Percentiles rank a stretch among this genome's conserved stretches.
phyloP scores from a whole-genome alignment of 53 echinoderm and acorn worm species.

The Temnopleurus reevesii region DNA sequence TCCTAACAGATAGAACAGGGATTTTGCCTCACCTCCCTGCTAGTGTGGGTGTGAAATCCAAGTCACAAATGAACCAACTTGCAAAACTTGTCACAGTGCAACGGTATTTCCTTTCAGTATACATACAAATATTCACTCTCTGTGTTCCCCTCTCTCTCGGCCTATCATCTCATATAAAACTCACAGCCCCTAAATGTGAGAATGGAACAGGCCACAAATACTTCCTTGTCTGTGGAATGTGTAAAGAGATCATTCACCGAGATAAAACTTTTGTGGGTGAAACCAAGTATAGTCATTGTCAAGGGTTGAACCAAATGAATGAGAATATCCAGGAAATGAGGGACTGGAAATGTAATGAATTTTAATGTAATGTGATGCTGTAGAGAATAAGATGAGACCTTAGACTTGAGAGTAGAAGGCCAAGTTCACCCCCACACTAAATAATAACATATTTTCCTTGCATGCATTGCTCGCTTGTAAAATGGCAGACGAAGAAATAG shows the following conservation, averaged over 20 bases:
- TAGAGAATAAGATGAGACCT: no score
- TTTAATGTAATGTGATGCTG: no score
- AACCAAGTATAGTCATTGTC: not conserved
- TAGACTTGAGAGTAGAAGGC: no score
- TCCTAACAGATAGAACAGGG: no score
- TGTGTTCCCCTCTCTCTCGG: not conserved
- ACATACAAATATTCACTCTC: no score
- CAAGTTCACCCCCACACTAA: no score
- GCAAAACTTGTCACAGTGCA: not conserved
- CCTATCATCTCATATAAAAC: no score
- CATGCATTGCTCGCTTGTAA: no score
- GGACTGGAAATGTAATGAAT: not conserved
- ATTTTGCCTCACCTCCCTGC: not conserved
- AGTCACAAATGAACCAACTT: not conserved
- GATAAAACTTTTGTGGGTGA: not conserved
- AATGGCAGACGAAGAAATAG: no score
- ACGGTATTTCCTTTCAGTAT: no score
- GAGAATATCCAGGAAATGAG: not conserved
- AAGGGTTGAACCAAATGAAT: not conserved
- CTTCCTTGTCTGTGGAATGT: not conserved
- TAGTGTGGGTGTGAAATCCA: not conserved
- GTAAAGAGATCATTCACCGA: not conserved
- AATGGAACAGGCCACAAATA: conserved; percentile 9
- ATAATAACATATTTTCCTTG: no score
- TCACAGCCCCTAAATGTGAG: not conserved